Base-by-base conservation (phyloP, 2,888 invertebrate species). In the Matsumyia berberina region DNA sequence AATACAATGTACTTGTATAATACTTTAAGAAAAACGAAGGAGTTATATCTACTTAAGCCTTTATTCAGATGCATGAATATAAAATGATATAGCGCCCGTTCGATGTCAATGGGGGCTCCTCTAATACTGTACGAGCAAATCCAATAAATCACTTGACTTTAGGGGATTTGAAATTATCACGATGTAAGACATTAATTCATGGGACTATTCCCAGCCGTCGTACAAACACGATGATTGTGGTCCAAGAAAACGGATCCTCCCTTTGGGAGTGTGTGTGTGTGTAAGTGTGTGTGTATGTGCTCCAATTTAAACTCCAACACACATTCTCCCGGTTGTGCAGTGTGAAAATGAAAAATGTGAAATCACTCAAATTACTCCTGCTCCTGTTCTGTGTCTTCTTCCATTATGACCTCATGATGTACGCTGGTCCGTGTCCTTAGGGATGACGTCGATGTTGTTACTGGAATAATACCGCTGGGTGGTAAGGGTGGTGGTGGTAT, bases 401-500 rank as follows among this genome's bases (percentile, higher is more conserved):
- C 88, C 66, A 89, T 86, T 74, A 89, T 89, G 57, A 88, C 88
- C 77, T 89, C 89, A 64, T 89, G 88, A 67, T 88, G 88, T 58
- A 88, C 78, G 53, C 82, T 87, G 70, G 77, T 89, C 60, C 88
- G 87, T 37, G 87, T 88, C 72, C 76, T 89, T 0, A 76, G 53
- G 51, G 88, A 87, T 12, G 80, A 51, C 33, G 58, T 42, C 66
- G 83, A 69, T 62, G 86, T 87, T 49, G 87, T 76, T n/a, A 88
- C 42, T 82, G 88, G 53, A 82, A 87, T 73, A 74, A 80, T 66
- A 29, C 82, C 79, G n/a, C 62, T 87, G 5, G 89, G 87, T 11
- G 89, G 86, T 29, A 88, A 76, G 2, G 88, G 86, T 9, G 88
- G 88, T 31, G 87, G 88, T 64, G 87, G 88, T 81, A 87, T 87